Evolutionary conservation across 1,140 invertebrate species (phyloP), one percentile per base, ranked within the genome.

Genomic region (Pseudomyrmex dendroicus): DNA sequence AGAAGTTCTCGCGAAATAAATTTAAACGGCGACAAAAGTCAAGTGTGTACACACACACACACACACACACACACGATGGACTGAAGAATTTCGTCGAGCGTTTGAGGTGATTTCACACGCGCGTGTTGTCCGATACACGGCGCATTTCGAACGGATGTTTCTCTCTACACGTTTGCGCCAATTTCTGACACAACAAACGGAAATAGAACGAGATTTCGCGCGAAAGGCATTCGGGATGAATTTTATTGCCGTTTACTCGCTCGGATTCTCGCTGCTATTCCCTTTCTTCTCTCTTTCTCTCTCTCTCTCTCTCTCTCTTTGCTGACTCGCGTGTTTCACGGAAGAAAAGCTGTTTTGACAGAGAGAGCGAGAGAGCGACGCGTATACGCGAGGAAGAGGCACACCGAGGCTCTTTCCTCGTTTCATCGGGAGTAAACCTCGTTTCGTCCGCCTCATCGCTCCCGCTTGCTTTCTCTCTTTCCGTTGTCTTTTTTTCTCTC

Each of bases 181-280:
- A 70, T 68, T 80, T 50, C 8, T 35, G 10, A 59, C 56, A 56
- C 44, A 35, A 35, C 35, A 72, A 80, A 80, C 68, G 66, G 54
- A 59, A 61, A 50, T 15, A 70, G 66, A 35, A 80, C 76, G 20
- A 59, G 66, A 56, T 80, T 78, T 67, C 63, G 35, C 63, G 74
- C 50, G 17, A 46, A 56, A 77, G 50, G 13, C 54, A 57, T 12
- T 48, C 44, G 12, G 17, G 66, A 72, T 72, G 35, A 72, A 59
- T 48, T 80, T 80, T 80, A 80, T 80, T 80, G 76, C 76, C 22
- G 35, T 70, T 80, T 80, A 54, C n/a, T 59, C 74, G 66, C 66
- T 48, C 15, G 15, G 46, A 70, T 80, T 80, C 35, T 35, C 64
- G 63, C 74, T 12, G 20, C 54, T 35, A 17, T 59, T 25, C 35